These are phyloP conservation scores for Pholis gunnellus DNA, from an alignment of 2,113 vertebrate species.

Conservation along the genomic window DNA sequence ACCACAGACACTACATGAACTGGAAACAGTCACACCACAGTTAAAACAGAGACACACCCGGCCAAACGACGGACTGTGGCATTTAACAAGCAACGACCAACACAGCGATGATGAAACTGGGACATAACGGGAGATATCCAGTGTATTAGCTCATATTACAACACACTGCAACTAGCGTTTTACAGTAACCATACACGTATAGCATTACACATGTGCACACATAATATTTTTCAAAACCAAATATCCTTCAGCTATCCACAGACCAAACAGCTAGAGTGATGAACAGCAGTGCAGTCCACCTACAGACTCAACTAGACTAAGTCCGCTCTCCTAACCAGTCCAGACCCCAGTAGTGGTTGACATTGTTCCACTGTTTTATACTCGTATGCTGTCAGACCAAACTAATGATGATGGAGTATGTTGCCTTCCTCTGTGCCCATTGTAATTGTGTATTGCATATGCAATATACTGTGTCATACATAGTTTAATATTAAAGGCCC, in stretches of 20 bases:
- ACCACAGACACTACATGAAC: conserved; percentile 52
- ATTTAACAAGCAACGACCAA: conserved; percentile 30
- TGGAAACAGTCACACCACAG: conserved; percentile 71
- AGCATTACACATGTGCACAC: neutral
- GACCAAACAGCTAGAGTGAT: neutral
- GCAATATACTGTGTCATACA: conserved; percentile 51
- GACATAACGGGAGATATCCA: conserved; percentile 30
- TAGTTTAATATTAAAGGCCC: conserved; percentile 35
- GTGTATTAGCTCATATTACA: neutral
- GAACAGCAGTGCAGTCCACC: conserved; percentile 1
- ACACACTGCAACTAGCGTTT: neutral
- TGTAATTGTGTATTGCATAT: conserved; percentile 42
- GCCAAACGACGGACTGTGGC: conserved; percentile 80
- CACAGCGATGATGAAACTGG: conserved; percentile 73
- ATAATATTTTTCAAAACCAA: conserved; percentile 20
- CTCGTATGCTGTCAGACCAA: conserved; percentile 44
- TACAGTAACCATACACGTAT: neutral
- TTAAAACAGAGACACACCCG: conserved; percentile 83
- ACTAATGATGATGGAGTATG: conserved; percentile 50
- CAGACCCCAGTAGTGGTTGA: conserved; percentile 22
- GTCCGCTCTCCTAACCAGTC: conserved; percentile 1
- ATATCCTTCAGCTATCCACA: conserved; percentile 2
- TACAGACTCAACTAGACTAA: neutral
- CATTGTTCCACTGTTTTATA: conserved; percentile 67
- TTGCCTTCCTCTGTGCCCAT: conserved; percentile 63